Evolutionary conservation across 2,113 vertebrate genomes (phyloP).

Genomic region (Brachyhypopomus occidentalis): DNA sequence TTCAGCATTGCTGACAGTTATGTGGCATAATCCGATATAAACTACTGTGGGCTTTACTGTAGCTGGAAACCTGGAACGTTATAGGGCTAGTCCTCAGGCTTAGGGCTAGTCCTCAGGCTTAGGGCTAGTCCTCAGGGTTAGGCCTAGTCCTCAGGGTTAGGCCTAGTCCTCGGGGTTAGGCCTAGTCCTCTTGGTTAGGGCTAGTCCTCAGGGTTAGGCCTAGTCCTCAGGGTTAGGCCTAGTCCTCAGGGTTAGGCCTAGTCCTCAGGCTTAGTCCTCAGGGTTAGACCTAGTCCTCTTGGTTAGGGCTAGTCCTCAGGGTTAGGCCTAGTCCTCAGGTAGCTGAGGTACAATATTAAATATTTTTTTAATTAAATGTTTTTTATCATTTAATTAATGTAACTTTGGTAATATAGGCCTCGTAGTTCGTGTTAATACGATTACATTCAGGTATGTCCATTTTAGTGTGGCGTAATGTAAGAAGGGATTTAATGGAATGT

Average conservation of each 20-base stretch:
- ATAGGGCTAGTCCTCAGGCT: not conserved
- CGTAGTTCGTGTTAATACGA: not conserved
- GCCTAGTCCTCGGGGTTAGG: too few relatives aligned
- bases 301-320: too few relatives aligned
- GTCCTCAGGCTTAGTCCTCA: too few relatives aligned
- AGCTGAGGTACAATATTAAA: not conserved
- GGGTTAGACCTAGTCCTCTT: too few relatives aligned
- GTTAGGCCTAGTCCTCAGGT: not conserved
- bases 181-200: too few relatives aligned
- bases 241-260: too few relatives aligned
- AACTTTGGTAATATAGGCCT: not conserved
- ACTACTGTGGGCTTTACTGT: not conserved
- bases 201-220: too few relatives aligned
- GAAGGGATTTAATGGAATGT: not conserved
- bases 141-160: too few relatives aligned
- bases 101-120: too few relatives aligned
- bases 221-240: too few relatives aligned
- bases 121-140: too few relatives aligned
- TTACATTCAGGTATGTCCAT: not conserved
- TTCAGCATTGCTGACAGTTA: not conserved
- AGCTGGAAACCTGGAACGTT: not conserved
- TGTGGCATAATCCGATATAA: not conserved
- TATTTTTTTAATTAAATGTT: not conserved
- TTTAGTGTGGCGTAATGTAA: not conserved
- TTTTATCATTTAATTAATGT: not conserved